phyloP scores from a whole-genome alignment of 2,113 vertebrate species.

The Anseranas semipalmata region DNA sequence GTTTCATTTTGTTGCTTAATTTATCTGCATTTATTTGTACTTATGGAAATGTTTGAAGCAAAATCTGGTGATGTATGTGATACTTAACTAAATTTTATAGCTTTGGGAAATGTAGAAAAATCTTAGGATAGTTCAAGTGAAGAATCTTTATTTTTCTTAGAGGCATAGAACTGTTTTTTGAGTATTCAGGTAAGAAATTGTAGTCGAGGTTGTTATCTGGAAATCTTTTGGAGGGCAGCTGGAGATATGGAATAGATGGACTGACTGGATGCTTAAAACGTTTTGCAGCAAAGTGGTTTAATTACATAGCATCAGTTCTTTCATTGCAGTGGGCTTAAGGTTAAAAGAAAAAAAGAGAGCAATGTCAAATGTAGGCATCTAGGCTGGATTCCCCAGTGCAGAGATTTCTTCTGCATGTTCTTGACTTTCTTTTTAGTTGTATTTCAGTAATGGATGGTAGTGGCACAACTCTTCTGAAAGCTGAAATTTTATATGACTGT shows the following conservation, averaged over 20 bases:
- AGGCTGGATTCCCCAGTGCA: background rate
- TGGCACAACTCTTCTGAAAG: background rate
- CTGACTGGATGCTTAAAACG: background rate
- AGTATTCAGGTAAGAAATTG: background rate
- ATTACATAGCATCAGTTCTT: background rate
- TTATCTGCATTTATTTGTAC: background rate
- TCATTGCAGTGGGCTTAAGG: background rate
- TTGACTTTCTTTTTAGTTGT: background rate
- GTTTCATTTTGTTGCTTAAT: background rate
- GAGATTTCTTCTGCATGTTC: background rate
- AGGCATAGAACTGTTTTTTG: background rate
- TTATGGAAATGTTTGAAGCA: background rate
- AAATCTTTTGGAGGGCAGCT: background rate
- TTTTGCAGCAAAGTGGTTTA: background rate
- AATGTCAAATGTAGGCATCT: background rate
- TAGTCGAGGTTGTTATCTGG: background rate
- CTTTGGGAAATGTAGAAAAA: background rate
- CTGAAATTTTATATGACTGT: background rate
- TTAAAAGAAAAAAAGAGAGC: background rate
- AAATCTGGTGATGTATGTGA: background rate
- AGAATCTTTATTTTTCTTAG: background rate
- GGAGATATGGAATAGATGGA: background rate
- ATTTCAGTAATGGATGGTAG: background rate
- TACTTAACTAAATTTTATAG: background rate
- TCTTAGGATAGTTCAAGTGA: background rate